Percentiles rank a stretch among this genome's conserved stretches.
Conservation (phyloP, 92 coral and sea anemone species). For the Phenganax stokvisi region DNA sequence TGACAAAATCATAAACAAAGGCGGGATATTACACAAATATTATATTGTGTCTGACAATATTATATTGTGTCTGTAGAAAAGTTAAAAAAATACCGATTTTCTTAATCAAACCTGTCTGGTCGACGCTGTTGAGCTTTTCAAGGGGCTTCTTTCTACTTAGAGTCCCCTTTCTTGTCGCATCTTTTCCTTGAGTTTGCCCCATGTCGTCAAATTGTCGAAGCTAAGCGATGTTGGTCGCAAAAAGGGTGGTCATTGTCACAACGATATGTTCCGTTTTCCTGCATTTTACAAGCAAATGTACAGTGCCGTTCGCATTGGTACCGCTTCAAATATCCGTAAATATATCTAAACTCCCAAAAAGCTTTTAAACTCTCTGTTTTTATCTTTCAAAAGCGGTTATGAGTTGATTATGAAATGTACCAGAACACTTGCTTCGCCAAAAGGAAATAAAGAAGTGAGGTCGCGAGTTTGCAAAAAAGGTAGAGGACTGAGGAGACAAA, state of each 20-base stretch:
- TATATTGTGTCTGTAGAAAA: background rate
- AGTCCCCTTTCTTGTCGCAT: constrained; percentile 4
- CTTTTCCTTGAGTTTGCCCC: constrained; percentile 36
- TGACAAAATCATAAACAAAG: too few species aligned
- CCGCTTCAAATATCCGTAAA: background rate
- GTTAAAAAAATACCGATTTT: background rate
- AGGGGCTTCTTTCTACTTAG: constrained; percentile 6
- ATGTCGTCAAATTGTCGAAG: constrained; percentile 2
- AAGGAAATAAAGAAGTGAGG: background rate
- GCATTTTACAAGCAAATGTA: constrained; percentile 12
- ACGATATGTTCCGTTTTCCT: background rate
- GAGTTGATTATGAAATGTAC: constrained; percentile 7
- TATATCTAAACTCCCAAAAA: background rate
- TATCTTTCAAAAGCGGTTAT: background rate
- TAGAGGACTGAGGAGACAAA: background rate
- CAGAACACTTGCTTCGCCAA: background rate
- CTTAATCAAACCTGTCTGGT: background rate
- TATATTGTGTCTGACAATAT: background rate
- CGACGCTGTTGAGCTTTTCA: background rate
- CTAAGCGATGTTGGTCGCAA: background rate
- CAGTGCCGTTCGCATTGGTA: background rate
- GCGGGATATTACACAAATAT: too few species aligned
- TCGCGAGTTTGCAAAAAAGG: background rate
- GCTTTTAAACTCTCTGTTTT: background rate
- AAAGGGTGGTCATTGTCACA: background rate